Evolutionary conservation across 2,888 invertebrate species (phyloP).

Genomic region (Ophion obscuratus): DNA sequence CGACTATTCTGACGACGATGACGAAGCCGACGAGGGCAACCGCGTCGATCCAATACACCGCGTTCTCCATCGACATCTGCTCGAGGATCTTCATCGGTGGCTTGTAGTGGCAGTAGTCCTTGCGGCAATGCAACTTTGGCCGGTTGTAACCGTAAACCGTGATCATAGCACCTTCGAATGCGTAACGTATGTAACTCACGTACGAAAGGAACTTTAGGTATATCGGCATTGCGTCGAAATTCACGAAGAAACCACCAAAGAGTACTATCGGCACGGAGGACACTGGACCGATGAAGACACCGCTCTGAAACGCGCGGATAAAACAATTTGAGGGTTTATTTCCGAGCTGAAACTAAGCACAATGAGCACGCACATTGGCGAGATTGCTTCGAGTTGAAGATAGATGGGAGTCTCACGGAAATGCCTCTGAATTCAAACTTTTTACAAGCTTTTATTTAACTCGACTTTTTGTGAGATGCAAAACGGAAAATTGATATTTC

Average conservation of each 20-base stretch:
- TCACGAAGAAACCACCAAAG: conserved; percentile 97
- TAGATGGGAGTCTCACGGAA: too few relatives aligned
- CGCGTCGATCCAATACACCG: conserved; percentile 92
- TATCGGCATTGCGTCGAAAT: conserved; percentile 94
- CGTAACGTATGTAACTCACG: conserved; percentile 95
- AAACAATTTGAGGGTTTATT: not conserved
- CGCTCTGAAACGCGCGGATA: conserved; percentile 83
- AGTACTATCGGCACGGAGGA: conserved; percentile 95
- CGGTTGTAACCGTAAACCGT: conserved; percentile 96
- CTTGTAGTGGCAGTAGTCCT: conserved; percentile 93
- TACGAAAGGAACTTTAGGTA: conserved; percentile 96
- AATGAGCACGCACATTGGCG: too few relatives aligned
- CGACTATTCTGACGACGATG: conserved; percentile 90
- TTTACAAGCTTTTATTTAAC: too few relatives aligned
- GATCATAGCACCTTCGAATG: conserved; percentile 96
- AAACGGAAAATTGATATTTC: too few relatives aligned
- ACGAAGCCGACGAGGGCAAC: conserved; percentile 93
- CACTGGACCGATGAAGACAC: conserved; percentile 92
- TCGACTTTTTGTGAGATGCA: too few relatives aligned
- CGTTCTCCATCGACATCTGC: conserved; percentile 92
- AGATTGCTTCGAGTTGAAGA: too few relatives aligned
- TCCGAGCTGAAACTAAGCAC: not conserved
- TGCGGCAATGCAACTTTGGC: conserved; percentile 92
- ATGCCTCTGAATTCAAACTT: too few relatives aligned
- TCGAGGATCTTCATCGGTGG: conserved; percentile 93